A percentile compares a stretch with the other conserved stretches of the same genome.
Conservation (phyloP, 2,797 vertebrate genomes). For the Schizothorax lantsangensis region DNA sequence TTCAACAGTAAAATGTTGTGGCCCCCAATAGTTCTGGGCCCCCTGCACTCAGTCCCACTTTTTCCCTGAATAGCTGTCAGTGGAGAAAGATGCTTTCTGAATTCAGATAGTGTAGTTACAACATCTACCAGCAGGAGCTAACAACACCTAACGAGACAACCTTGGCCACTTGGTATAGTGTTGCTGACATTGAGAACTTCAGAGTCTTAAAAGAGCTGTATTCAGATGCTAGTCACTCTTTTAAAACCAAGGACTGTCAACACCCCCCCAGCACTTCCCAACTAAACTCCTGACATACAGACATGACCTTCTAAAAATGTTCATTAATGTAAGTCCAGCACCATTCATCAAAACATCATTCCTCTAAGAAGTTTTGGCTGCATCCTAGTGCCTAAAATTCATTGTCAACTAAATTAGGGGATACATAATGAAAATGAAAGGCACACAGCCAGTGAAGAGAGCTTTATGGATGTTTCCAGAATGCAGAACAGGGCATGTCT, state of each 20-base stretch:
- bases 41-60: neutral
- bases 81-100: neutral
- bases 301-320: slow-evolving; percentile 76
- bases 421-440: slow-evolving; percentile 33
- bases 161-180: neutral
- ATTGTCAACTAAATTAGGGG: slow-evolving; percentile 23
- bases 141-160: neutral
- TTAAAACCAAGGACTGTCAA: slow-evolving; percentile 76
- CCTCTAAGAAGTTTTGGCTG: slow-evolving; percentile 23
- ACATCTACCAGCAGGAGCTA: neutral
- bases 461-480: slow-evolving; percentile 34
- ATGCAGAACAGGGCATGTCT: slow-evolving; percentile 17
- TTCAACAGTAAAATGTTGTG: neutral
- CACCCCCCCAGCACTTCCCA: slow-evolving; percentile 77
- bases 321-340: slow-evolving; percentile 40
- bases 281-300: slow-evolving; percentile 68
- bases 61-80: neutral
- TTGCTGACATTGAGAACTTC: slow-evolving; percentile 34
- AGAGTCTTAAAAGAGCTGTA: slow-evolving; percentile 72
- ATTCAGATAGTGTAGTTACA: neutral
- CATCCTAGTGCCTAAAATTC: slow-evolving; percentile 20
- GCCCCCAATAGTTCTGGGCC: neutral
- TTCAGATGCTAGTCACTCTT: slow-evolving; percentile 65
- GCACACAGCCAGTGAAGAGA: slow-evolving; percentile 13
- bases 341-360: slow-evolving; percentile 14